A percentile compares a stretch with the other conserved stretches of the same genome.
Conservation (phyloP, 2,888 invertebrate species). For the Smittia aterrima region DNA sequence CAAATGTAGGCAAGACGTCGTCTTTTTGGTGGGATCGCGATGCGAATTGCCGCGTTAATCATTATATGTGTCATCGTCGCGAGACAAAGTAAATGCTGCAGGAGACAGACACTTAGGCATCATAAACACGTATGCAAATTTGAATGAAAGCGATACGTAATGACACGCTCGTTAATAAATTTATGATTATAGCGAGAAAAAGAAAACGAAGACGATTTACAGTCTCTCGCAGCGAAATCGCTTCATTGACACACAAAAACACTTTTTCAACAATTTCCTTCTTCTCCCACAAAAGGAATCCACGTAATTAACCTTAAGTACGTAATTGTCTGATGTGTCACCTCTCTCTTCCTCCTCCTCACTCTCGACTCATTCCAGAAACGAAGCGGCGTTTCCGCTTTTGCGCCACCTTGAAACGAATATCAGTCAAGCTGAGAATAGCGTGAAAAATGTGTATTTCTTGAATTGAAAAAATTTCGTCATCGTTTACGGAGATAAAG, state of each 20-base stretch:
- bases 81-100: not conserved
- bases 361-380: slow-evolving; percentile 8
- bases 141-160: not conserved
- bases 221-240: slow-evolving; percentile 17
- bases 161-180: slow-evolving; percentile 2
- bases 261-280: slow-evolving; percentile 8
- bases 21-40: not conserved
- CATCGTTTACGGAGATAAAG: slow-evolving; percentile 6
- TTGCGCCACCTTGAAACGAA: slow-evolving; percentile 33
- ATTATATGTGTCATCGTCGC: not conserved
- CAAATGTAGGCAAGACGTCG: not conserved
- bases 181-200: not conserved
- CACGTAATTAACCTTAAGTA: slow-evolving; percentile 27
- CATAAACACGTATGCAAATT: not conserved
- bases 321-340: slow-evolving; percentile 28
- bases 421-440: slow-evolving; percentile 28
- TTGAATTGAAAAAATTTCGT: slow-evolving; percentile 24
- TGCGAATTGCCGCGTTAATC: not conserved
- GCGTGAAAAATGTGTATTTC: slow-evolving; percentile 13
- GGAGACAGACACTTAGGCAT: slow-evolving; percentile 18
- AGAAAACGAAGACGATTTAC: slow-evolving; percentile 30
- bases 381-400: slow-evolving; percentile 29
- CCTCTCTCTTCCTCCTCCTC: not conserved
- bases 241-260: slow-evolving; percentile 17
- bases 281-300: not conserved